These are phyloP conservation scores for Spodoptera littoralis DNA, from an alignment of 2,888 invertebrate genomes.

Conservation along the genomic window DNA sequence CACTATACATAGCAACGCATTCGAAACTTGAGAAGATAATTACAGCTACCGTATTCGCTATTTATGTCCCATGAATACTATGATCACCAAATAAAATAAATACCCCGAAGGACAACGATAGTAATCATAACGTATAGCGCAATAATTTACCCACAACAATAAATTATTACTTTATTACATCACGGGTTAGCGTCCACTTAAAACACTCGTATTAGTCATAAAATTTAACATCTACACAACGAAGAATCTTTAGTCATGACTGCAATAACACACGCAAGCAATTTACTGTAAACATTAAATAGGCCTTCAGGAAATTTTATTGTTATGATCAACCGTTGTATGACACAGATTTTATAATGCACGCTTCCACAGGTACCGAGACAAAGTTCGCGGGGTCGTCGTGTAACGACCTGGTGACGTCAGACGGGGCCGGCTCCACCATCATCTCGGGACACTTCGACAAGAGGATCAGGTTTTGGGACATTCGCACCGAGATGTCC, in stretches of 20 bases:
- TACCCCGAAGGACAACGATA: not conserved
- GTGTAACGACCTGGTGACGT: slow-evolving; percentile 98
- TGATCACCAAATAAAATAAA: not conserved
- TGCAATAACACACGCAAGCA: slow-evolving; percentile 28
- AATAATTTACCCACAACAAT: slow-evolving; percentile 11
- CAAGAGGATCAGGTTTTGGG: slow-evolving; percentile 99
- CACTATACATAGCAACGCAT: no score
- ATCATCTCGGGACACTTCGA: slow-evolving; percentile 99
- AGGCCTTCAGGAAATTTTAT: slow-evolving; percentile 40
- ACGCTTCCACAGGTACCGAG: slow-evolving; percentile 91
- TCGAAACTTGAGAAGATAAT: no score
- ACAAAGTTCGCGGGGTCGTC: slow-evolving; percentile 98
- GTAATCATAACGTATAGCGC: not conserved
- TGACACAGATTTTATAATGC: slow-evolving; percentile 40
- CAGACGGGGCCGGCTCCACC: slow-evolving; percentile 95
- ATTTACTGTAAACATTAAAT: slow-evolving; percentile 37
- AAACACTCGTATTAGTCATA: slow-evolving; percentile 19
- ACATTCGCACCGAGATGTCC: slow-evolving; percentile 95
- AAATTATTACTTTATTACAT: slow-evolving; percentile 6
- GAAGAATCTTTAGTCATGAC: slow-evolving; percentile 34
- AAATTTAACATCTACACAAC: slow-evolving; percentile 23
- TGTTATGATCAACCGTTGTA: slow-evolving; percentile 47
- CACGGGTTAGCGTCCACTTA: slow-evolving; percentile 2
- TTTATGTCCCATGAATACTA: no score
- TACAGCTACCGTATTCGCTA: no score